These are phyloP conservation scores for Xiphophorus hellerii DNA, from an alignment of 2,113 vertebrate species.

Conservation along the genomic window DNA sequence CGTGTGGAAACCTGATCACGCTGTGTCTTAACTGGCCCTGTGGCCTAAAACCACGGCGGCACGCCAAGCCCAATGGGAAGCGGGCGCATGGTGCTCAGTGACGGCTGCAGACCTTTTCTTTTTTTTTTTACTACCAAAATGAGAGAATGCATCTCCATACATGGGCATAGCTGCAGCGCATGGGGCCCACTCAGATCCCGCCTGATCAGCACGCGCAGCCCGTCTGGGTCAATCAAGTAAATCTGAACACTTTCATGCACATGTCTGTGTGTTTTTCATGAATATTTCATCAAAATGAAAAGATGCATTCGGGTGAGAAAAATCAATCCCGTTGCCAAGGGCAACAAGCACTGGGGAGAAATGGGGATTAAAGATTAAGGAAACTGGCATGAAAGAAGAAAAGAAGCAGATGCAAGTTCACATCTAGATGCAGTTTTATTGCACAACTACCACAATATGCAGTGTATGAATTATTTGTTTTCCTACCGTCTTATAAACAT, in stretches of 20 bases:
- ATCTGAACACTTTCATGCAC: constrained; percentile 21
- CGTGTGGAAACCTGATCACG: constrained; percentile 73
- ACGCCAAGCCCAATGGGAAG: constrained; percentile 57
- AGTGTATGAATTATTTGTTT: background rate
- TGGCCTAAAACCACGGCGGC: constrained; percentile 61
- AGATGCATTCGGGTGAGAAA: constrained; percentile 28
- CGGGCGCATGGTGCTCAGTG: constrained; percentile 52
- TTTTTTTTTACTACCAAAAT: constrained; percentile 8
- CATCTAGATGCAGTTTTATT: background rate
- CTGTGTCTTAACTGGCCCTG: constrained; percentile 67
- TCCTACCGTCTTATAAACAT: background rate
- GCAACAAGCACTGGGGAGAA: constrained; percentile 18
- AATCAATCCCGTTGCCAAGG: constrained; percentile 18
- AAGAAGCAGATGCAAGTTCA: background rate
- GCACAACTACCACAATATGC: background rate
- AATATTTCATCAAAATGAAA: constrained; percentile 41
- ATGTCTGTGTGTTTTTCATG: constrained; percentile 31
- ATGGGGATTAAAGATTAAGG: background rate
- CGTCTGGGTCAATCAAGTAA: constrained; percentile 44
- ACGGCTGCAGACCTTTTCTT: constrained; percentile 42
- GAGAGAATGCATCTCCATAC: constrained; percentile 41
- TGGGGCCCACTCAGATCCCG: constrained; percentile 22
- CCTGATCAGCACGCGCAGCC: constrained; percentile 55
- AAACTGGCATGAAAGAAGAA: background rate
- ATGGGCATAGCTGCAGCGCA: constrained; percentile 47